These are phyloP conservation scores for Fistularia commersonii DNA, from an alignment of 2,797 vertebrate genomes.

Conservation along the genomic window DNA sequence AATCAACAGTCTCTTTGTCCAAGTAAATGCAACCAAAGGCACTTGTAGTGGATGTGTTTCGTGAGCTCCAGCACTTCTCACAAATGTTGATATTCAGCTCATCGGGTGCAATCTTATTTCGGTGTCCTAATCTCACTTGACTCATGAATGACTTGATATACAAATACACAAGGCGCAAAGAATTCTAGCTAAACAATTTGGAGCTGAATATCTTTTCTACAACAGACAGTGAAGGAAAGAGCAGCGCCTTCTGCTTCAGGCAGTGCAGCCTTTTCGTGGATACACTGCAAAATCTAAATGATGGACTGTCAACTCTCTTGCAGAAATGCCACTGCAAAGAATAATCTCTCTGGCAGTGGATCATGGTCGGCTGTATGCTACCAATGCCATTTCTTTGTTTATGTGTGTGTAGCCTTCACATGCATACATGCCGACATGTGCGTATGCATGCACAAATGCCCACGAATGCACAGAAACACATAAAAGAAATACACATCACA, in stretches of 20 bases:
- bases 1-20: conserved; percentile 29
- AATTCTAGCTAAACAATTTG: conserved; percentile 68
- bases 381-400: conserved; percentile 72
- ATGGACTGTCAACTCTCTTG: conserved; percentile 80
- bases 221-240: conserved; percentile 74
- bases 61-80: conserved; percentile 39
- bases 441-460: conserved; percentile 17
- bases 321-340: conserved; percentile 77
- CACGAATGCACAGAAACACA: not conserved
- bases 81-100: conserved; percentile 31
- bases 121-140: conserved; percentile 43
- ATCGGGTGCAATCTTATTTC: conserved; percentile 34
- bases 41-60: conserved; percentile 35
- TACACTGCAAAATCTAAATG: conserved; percentile 80
- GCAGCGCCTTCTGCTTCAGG: conserved; percentile 74
- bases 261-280: conserved; percentile 76
- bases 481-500: conserved; percentile 17
- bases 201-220: conserved; percentile 64
- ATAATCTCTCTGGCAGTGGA: conserved; percentile 81
- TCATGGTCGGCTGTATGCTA: conserved; percentile 75
- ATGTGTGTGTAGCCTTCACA: conserved; percentile 58
- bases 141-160: conserved; percentile 53
- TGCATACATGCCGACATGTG: conserved; percentile 42
- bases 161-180: conserved; percentile 48
- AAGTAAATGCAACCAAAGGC: conserved; percentile 37